Evolutionary conservation across 1,140 invertebrate genomes (phyloP).

Genomic region (Psix sp.): DNA sequence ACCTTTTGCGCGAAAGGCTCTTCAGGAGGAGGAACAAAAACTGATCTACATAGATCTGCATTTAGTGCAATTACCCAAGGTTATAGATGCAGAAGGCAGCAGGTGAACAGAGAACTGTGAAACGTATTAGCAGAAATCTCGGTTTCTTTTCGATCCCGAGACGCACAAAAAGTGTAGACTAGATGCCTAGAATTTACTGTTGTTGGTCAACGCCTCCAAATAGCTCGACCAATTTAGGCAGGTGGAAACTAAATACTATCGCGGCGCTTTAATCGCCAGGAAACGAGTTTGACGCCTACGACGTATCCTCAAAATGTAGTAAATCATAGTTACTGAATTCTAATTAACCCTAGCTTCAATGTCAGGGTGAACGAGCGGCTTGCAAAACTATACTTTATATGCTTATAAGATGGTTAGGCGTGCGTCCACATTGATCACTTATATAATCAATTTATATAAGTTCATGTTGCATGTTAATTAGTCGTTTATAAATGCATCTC

Average conservation of each 20-base stretch:
- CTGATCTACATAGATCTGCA: slow-evolving; percentile 54
- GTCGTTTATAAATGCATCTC: slow-evolving; percentile 37
- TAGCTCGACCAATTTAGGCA: slow-evolving; percentile 69
- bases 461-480: slow-evolving; percentile 50
- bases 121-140: slow-evolving; percentile 69
- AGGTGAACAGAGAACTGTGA: slow-evolving; percentile 66
- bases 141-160: slow-evolving; percentile 62
- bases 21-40: slow-evolving; percentile 20
- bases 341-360: slow-evolving; percentile 56
- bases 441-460: slow-evolving; percentile 59
- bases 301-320: slow-evolving; percentile 52
- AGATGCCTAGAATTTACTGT: slow-evolving; percentile 69
- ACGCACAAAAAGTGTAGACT: slow-evolving; percentile 69
- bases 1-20: slow-evolving; percentile 11
- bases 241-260: slow-evolving; percentile 71
- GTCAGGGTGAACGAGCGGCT: slow-evolving; percentile 44
- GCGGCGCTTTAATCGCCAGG: slow-evolving; percentile 65
- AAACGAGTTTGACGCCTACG: slow-evolving; percentile 68
- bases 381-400: slow-evolving; percentile 59
- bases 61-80: slow-evolving; percentile 70
- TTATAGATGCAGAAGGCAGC: slow-evolving; percentile 63
- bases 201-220: slow-evolving; percentile 66
- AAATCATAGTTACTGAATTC: slow-evolving; percentile 65
- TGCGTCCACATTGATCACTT: slow-evolving; percentile 54
- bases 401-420: slow-evolving; percentile 8